These are phyloP conservation scores for Chondrilla cf. caribensis DNA, from an alignment of 37 sponge, comb jelly and placozoan species.

Conservation along the genomic window DNA sequence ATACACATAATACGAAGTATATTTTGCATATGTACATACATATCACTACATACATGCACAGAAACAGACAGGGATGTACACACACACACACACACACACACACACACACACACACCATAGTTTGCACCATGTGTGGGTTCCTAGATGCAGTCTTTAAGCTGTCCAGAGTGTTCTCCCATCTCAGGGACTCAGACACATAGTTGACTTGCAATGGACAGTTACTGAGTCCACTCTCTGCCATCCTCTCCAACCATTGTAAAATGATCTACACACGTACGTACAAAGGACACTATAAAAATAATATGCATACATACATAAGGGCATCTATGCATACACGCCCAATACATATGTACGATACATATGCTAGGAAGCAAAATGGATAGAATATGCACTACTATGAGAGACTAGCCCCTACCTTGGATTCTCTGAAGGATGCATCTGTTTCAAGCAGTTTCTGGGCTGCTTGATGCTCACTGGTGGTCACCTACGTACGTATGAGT, in stretches of 20 bases:
- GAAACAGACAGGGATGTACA: neutral
- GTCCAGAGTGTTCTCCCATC: conserved; percentile 76
- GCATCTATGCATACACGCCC: neutral
- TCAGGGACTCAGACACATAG: conserved; percentile 58
- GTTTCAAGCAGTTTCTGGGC: conserved; percentile 35
- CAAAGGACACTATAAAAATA: neutral
- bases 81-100: neutral
- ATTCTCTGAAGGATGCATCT: conserved; percentile 49
- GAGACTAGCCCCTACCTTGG: conserved; percentile 45
- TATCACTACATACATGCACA: no score
- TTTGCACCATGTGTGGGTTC: conserved; percentile 48
- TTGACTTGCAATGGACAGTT: conserved; percentile 54
- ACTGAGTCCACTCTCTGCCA: conserved; percentile 82
- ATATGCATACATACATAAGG: neutral
- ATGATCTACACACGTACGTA: neutral
- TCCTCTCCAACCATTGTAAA: neutral
- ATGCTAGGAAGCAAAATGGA: neutral
- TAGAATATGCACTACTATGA: neutral
- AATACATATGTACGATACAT: no score
- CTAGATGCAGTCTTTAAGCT: conserved; percentile 22
- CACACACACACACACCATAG: neutral
- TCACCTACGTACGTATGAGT: conserved; percentile 5
- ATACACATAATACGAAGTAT: no score
- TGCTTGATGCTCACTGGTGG: conserved; percentile 37
- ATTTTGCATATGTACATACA: no score